phyloP scores from a whole-genome alignment of 2,113 vertebrate species.

The Silurus asotus region DNA sequence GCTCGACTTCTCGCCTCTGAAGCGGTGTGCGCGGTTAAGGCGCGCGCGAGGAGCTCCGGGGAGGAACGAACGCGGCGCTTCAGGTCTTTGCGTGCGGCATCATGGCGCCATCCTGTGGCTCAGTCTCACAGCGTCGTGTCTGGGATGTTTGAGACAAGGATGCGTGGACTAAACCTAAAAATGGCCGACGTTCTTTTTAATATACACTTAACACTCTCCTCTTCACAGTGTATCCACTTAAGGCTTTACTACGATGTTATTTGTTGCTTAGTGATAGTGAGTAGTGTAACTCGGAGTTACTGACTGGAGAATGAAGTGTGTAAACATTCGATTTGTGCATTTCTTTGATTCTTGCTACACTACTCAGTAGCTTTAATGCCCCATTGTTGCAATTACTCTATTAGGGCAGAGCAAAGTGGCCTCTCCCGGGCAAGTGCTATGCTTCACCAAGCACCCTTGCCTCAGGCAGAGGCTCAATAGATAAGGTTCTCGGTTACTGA shows the following conservation, averaged over 20 bases:
- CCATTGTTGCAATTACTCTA: background rate
- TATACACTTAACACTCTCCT: background rate
- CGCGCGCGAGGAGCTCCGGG: conserved; percentile 19
- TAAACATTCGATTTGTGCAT: background rate
- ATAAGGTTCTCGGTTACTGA: too few relatives aligned
- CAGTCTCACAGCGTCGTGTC: conserved; percentile 52
- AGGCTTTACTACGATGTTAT: background rate
- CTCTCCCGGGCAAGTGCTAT: too few relatives aligned
- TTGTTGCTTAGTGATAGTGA: background rate
- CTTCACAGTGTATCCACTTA: background rate
- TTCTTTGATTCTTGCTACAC: too few relatives aligned
- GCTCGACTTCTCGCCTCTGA: conserved; percentile 45
- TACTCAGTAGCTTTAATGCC: background rate
- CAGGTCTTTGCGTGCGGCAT: background rate
- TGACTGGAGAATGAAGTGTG: background rate
- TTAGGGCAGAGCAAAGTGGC: too few relatives aligned
- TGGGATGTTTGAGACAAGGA: background rate
- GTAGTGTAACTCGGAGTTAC: background rate
- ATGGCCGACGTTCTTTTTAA: background rate
- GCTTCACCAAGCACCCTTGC: too few relatives aligned
- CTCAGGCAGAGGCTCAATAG: too few relatives aligned
- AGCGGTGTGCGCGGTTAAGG: conserved; percentile 39
- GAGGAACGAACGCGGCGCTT: background rate
- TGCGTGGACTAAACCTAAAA: background rate
- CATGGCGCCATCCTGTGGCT: conserved; percentile 42